phyloP scores from a whole-genome alignment of 1,140 invertebrate species.

The Sipha flava region DNA sequence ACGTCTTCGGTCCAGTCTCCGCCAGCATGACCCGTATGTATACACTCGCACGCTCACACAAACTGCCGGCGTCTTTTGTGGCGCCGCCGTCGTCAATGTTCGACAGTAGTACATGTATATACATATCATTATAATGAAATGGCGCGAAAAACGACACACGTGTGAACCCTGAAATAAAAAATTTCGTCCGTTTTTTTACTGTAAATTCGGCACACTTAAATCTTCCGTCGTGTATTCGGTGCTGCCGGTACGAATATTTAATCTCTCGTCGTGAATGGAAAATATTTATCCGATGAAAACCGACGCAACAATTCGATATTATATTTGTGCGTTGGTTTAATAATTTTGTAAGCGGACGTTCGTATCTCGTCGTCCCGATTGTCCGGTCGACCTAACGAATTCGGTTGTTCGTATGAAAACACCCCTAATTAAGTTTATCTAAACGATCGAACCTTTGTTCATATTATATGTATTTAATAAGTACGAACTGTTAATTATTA shows the following conservation, averaged over 20 bases:
- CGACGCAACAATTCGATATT: no score
- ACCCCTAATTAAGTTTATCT: neutral
- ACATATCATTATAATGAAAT: neutral
- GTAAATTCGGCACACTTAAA: no score
- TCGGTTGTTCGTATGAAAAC: neutral
- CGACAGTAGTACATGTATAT: neutral
- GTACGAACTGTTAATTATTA: neutral
- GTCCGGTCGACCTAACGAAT: neutral
- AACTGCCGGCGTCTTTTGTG: conserved; percentile 28
- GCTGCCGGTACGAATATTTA: no score
- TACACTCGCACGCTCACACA: neutral
- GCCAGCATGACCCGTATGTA: neutral
- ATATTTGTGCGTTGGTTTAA: no score
- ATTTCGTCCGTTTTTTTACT: neutral
- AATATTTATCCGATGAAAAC: no score
- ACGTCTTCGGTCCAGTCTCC: neutral
- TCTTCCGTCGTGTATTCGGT: no score
- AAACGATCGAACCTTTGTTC: neutral
- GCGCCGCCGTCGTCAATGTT: neutral
- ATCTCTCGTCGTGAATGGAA: no score
- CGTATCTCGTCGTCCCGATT: neutral
- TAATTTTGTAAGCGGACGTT: no score
- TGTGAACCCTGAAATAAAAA: neutral
- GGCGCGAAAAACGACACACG: neutral
- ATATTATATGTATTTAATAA: neutral